These are phyloP conservation scores for Littorina saxatilis DNA, from an alignment of 1,140 invertebrate genomes.

Conservation along the genomic window DNA sequence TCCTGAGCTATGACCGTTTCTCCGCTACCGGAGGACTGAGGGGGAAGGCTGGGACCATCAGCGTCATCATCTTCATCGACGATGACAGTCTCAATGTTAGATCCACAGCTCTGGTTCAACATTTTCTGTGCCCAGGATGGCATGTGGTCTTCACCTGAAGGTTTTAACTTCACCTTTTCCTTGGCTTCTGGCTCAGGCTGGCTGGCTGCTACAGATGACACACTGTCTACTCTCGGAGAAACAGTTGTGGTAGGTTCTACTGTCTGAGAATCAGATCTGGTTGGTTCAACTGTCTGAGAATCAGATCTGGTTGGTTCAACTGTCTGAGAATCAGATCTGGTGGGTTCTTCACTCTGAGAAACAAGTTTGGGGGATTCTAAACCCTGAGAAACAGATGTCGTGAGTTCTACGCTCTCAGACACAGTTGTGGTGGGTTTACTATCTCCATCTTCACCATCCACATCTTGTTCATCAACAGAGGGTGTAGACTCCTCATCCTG, in stretches of 20 bases:
- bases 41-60: background rate
- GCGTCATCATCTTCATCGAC: constrained; percentile 52
- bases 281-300: too few species aligned
- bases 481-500: too few species aligned
- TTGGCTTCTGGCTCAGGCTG: background rate
- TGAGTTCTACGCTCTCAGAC: too few species aligned
- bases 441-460: too few species aligned
- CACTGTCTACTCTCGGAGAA: background rate
- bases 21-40: background rate
- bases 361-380: too few species aligned
- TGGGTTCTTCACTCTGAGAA: background rate
- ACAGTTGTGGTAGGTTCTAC: background rate
- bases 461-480: too few species aligned
- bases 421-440: background rate
- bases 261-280: too few species aligned
- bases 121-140: constrained; percentile 49
- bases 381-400: too few species aligned
- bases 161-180: background rate
- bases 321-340: too few species aligned
- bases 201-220: background rate
- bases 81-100: constrained; percentile 26
- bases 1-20: background rate
- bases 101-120: constrained; percentile 33
- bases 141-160: background rate
- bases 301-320: too few species aligned